phyloP scores from a whole-genome alignment of 2,113 vertebrate species.

The Gymnocephalus cernua region DNA sequence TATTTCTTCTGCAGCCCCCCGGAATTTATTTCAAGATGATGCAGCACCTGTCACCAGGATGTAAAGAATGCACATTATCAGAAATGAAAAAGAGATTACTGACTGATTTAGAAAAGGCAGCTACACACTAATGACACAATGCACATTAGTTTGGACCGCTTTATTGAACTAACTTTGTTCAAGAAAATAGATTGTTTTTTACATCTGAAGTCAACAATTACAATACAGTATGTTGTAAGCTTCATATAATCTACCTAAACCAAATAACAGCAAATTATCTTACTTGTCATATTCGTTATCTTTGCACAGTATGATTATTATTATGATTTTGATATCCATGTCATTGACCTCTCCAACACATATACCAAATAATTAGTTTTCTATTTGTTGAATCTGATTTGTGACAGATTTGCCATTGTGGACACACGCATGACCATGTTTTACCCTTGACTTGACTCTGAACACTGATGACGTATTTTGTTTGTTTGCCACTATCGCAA shows the following conservation, averaged over 20 bases:
- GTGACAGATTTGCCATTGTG: neutral
- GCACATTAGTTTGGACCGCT: conserved; percentile 5
- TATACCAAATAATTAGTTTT: neutral
- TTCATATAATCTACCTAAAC: neutral
- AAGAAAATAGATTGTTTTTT: neutral
- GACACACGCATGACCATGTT: neutral
- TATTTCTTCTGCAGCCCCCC: neutral
- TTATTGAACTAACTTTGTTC: neutral
- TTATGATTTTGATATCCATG: neutral
- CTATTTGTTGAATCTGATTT: neutral
- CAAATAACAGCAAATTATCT: neutral
- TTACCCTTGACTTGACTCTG: conserved; percentile 23
- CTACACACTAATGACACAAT: neutral
- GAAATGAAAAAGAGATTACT: conserved; percentile 5
- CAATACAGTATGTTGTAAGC: neutral
- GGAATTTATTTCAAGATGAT: neutral
- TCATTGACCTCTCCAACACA: neutral
- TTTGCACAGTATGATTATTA: neutral
- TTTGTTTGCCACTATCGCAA: conserved; percentile 12
- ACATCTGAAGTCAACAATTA: neutral
- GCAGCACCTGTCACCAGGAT: conserved; percentile 7
- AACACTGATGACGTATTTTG: conserved; percentile 5
- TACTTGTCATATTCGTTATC: neutral
- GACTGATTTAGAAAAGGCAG: neutral
- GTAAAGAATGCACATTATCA: conserved; percentile 2